Base-by-base conservation (phyloP, 2,888 invertebrate genomes). In the Nomada fucata region DNA sequence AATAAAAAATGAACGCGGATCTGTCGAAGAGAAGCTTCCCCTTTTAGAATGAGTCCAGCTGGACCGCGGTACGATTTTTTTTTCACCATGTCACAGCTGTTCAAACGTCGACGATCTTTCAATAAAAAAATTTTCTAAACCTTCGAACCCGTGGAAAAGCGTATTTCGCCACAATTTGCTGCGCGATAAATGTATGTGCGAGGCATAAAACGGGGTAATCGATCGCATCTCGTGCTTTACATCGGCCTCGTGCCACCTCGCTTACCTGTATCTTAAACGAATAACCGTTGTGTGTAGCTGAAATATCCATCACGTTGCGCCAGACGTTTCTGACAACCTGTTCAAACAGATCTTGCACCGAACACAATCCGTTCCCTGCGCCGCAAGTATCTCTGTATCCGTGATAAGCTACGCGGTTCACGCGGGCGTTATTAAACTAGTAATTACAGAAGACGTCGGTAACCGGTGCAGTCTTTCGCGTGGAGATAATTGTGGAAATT, bases 291-390 rank as follows among this genome's bases (percentile, higher is more conserved):
- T 74, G 80, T 73, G 68, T 78, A 72, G 55, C n/a, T 50, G 64
- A 76, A 76, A 76, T 52, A 71, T 78, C 74, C 23, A 67, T 63
- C 73, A 57, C 23, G 47, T 50, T 67, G 65, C 44, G 59, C 68
- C 57, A 47, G 76, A 79, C 83, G 69, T 72, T 83, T 76, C 83
- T 79, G 79, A 76, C 81, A 78, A 85, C 53, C 76, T 67, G 79
- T 85, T 81, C 63, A 68, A 72, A 71, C 77, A 76, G 82, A 59
- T 70, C 67, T 36, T 36, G 61, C 29, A 68, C 64, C 20, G 20
- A 55, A 36, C 61, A 72, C 23, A n/a, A 57, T 29, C 67, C 59
- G 42, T 80, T 71, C 60, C 72, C 47, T 47, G 42, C 61, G 11
- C 23, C 36, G 61, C 29, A 55, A 13, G 47, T 44, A 29, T 67